A percentile compares a stretch with the other conserved stretches of the same genome.
Evolutionary conservation across 2,797 vertebrate genomes (phyloP).

Genomic region (Microctenopoma steveboyesi): DNA sequence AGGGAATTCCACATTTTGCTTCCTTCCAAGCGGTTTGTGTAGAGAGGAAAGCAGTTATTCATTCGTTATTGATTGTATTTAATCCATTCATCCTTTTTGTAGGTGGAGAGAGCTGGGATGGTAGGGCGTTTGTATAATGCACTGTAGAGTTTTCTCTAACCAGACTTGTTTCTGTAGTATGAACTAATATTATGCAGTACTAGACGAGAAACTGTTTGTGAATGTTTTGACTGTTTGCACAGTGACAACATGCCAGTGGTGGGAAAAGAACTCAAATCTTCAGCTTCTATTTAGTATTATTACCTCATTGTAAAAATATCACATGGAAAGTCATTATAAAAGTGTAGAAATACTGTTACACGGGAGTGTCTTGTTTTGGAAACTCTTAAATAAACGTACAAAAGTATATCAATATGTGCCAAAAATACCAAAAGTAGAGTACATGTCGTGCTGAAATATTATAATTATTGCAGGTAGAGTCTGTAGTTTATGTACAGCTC

Average conservation of each 20-base stretch:
- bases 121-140: constrained; percentile 78
- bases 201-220: constrained; percentile 22
- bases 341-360: no score
- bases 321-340: no score
- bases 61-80: background rate
- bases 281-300: no score
- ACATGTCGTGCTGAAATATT: no score
- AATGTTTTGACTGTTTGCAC: constrained; percentile 60
- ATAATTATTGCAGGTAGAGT: no score
- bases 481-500: no score
- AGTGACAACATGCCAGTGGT: constrained; percentile 6
- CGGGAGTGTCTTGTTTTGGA: no score
- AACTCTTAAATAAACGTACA: no score
- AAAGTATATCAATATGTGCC: no score
- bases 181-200: constrained; percentile 57
- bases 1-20: background rate
- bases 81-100: constrained; percentile 37
- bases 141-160: constrained; percentile 67
- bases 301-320: no score
- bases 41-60: background rate
- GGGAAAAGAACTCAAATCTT: background rate
- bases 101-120: constrained; percentile 87
- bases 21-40: background rate
- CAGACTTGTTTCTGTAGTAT: constrained; percentile 51
- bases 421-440: no score